A percentile compares a stretch with the other conserved stretches of the same genome.
Conservation (phyloP, 2,113 vertebrate genomes). For the Chionodraco myersi region DNA sequence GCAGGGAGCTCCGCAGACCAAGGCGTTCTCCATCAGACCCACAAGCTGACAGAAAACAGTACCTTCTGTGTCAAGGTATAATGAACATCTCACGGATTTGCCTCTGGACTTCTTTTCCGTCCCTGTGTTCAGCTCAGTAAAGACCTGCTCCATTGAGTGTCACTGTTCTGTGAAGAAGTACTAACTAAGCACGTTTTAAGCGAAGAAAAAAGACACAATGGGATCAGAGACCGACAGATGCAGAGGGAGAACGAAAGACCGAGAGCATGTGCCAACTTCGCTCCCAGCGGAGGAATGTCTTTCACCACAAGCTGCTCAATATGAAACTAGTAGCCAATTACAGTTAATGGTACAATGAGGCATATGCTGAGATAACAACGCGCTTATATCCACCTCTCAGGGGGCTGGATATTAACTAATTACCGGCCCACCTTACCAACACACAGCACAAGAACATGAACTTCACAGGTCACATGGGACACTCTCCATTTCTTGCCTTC, state of each 20-base stretch:
- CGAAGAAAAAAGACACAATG: neutral
- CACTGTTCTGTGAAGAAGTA: conserved; percentile 14
- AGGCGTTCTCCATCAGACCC: conserved; percentile 8
- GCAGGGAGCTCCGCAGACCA: conserved; percentile 7
- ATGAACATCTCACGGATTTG: conserved; percentile 10
- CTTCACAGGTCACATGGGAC: conserved; percentile 11
- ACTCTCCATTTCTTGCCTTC: conserved; percentile 10
- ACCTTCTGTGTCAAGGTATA: neutral
- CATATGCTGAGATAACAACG: conserved; percentile 37
- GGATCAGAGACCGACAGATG: conserved; percentile 33
- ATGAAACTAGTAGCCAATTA: conserved; percentile 58
- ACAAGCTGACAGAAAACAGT: conserved; percentile 6
- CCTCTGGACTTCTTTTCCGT: too few relatives aligned
- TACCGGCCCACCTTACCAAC: neutral
- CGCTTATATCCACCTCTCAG: conserved; percentile 24
- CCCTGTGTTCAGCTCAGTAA: too few relatives aligned
- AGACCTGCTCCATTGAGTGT: conserved; percentile 23
- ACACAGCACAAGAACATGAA: neutral
- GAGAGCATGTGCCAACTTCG: conserved; percentile 50
- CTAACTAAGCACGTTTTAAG: conserved; percentile 2
- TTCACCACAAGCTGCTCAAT: conserved; percentile 63
- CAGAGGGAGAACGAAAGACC: conserved; percentile 24
- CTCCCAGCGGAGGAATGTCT: conserved; percentile 55
- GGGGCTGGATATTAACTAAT: conserved; percentile 19
- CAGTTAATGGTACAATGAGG: conserved; percentile 68